Conservation (phyloP, 92 coral and sea anemone genomes). For the Phenganax marumi region DNA sequence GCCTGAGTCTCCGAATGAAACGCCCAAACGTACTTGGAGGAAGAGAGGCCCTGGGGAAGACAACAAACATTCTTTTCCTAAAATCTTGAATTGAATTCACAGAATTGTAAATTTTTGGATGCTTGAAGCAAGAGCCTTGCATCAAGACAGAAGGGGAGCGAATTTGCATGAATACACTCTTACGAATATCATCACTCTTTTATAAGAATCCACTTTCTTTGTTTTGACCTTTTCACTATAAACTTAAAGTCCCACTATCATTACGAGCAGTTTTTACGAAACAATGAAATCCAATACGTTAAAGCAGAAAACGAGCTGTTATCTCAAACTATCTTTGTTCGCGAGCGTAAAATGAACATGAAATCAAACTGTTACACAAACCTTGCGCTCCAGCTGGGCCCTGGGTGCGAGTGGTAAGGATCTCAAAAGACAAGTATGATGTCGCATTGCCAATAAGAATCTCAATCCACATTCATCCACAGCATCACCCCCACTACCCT, state of each 20-base stretch:
- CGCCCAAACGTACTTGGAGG: slow-evolving; percentile 95
- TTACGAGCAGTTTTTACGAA: too few relatives aligned
- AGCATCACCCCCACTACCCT: slow-evolving; percentile 99
- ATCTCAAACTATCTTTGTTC: background rate
- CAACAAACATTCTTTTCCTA: background rate
- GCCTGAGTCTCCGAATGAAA: slow-evolving; percentile 97
- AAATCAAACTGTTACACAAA: slow-evolving; percentile 13
- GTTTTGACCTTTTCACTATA: too few relatives aligned
- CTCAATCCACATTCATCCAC: slow-evolving; percentile 98
- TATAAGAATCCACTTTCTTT: too few relatives aligned
- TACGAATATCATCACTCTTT: too few relatives aligned
- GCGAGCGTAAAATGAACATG: background rate
- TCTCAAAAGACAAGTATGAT: slow-evolving; percentile 93
- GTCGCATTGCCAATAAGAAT: slow-evolving; percentile 93
- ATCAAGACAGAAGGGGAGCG: background rate
- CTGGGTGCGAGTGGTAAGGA: slow-evolving; percentile 85
- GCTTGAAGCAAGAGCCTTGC: background rate
- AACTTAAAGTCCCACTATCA: too few relatives aligned
- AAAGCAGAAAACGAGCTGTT: background rate
- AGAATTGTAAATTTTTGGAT: background rate
- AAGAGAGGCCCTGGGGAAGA: slow-evolving; percentile 69
- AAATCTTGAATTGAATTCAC: too few relatives aligned
- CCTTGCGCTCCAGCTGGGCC: slow-evolving; percentile 80
- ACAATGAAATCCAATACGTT: too few relatives aligned
- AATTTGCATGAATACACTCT: too few relatives aligned